phyloP scores from a whole-genome alignment of 92 coral and sea anemone species.

The Heliopora coerulea region DNA sequence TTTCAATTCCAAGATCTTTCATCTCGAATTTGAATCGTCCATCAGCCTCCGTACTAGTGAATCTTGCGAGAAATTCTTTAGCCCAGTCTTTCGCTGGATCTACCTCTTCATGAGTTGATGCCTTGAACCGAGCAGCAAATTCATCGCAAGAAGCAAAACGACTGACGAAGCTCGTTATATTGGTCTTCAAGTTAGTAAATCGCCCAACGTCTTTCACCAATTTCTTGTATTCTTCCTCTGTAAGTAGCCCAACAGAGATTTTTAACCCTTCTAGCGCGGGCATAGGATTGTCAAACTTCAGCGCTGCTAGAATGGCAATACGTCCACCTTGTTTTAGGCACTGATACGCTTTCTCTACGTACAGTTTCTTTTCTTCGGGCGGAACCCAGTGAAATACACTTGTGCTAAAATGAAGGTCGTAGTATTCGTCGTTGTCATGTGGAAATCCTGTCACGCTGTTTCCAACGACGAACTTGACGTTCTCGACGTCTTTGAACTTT shows the following conservation, averaged over 20 bases:
- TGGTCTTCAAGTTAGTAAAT: neutral
- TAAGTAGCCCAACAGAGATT: neutral
- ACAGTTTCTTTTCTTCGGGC: neutral
- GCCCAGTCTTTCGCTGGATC: too few species aligned
- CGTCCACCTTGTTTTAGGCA: neutral
- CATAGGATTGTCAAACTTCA: neutral
- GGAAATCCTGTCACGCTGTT: slow-evolving; percentile 3
- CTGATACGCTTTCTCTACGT: too few species aligned
- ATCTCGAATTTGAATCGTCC: too few species aligned
- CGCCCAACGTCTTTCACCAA: neutral
- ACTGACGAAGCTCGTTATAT: too few species aligned
- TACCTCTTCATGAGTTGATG: too few species aligned
- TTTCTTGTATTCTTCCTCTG: neutral
- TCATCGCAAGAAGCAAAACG: too few species aligned
- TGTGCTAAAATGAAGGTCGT: slow-evolving; percentile 13
- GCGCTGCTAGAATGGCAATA: neutral
- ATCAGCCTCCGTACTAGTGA: too few species aligned
- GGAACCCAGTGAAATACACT: neutral
- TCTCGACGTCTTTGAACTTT: neutral
- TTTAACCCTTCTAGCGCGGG: too few species aligned
- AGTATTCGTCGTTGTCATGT: slow-evolving; percentile 3
- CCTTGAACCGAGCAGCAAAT: too few species aligned
- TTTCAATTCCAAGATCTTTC: too few species aligned
- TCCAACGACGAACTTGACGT: neutral
- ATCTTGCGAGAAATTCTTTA: too few species aligned